Conservation (phyloP, 2,797 vertebrate genomes). For the Danio choprae region DNA sequence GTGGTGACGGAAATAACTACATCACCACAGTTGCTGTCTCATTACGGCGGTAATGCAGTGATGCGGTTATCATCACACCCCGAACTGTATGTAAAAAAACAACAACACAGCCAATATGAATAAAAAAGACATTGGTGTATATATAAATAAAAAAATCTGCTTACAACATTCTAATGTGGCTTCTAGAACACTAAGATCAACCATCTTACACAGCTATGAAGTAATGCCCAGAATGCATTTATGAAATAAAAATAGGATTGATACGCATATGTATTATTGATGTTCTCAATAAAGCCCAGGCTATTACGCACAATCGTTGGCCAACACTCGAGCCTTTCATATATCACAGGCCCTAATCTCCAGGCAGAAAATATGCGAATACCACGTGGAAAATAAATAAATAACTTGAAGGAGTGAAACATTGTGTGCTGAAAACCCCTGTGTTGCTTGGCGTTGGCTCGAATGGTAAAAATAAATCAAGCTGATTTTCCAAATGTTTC, state of each 20-base stretch:
- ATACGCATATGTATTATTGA: constrained; percentile 53
- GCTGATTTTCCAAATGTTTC: constrained; percentile 89
- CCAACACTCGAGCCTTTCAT: constrained; percentile 56
- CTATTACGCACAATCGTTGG: constrained; percentile 54
- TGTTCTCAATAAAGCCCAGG: constrained; percentile 49
- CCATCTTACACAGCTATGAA: constrained; percentile 40
- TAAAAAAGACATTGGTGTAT: neutral
- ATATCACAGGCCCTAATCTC: constrained; percentile 65
- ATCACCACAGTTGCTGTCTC: too few species aligned
- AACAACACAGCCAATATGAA: neutral
- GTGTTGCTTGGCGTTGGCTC: constrained; percentile 83
- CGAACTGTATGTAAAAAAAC: neutral
- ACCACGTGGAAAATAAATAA: constrained; percentile 69
- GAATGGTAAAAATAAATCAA: constrained; percentile 87
- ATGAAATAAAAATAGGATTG: constrained; percentile 58
- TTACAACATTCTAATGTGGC: constrained; percentile 27
- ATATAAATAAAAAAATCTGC: constrained; percentile 11
- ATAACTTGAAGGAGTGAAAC: constrained; percentile 72
- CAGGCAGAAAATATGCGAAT: constrained; percentile 74
- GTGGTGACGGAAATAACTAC: too few species aligned
- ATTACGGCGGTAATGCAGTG: too few species aligned
- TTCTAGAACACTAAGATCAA: constrained; percentile 34
- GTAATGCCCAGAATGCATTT: constrained; percentile 46
- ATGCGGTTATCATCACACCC: too few species aligned
- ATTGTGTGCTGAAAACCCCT: constrained; percentile 85